Conservation (phyloP, 1,140 invertebrate species). For the Drosophila ironensis region DNA sequence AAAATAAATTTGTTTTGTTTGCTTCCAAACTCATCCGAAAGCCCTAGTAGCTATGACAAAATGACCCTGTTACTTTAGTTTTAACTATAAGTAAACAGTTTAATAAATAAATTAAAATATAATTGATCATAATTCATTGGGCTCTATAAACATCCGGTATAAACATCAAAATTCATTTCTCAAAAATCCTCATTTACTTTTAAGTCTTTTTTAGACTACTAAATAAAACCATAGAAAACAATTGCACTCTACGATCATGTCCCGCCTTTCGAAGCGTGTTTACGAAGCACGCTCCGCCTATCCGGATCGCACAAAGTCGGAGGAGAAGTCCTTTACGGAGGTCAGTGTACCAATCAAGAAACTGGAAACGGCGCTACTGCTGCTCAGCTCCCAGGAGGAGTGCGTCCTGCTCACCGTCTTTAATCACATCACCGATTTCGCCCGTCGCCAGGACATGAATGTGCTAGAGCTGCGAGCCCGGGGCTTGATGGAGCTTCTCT, state of each 20-base stretch:
- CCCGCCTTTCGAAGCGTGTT: conserved; percentile 49
- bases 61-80: too few species aligned
- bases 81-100: background rate
- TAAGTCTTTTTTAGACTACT: background rate
- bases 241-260: conserved; percentile 40
- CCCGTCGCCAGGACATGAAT: conserved; percentile 55
- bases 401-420: conserved; percentile 50
- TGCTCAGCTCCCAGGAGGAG: conserved; percentile 65
- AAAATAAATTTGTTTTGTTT: too few species aligned
- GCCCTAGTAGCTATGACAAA: too few species aligned
- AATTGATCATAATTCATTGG: too few species aligned
- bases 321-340: conserved; percentile 47
- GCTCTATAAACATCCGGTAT: too few species aligned
- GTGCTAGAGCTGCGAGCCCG: conserved; percentile 45
- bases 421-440: conserved; percentile 63
- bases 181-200: background rate
- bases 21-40: too few species aligned
- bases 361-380: conserved; percentile 51
- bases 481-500: conserved; percentile 45
- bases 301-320: conserved; percentile 55
- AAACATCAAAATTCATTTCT: background rate
- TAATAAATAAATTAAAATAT: background rate
- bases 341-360: conserved; percentile 50
- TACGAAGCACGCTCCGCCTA: conserved; percentile 55
- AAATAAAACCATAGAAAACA: background rate